phyloP scores from a whole-genome alignment of 2,888 invertebrate genomes.

The Erebia palarica region DNA sequence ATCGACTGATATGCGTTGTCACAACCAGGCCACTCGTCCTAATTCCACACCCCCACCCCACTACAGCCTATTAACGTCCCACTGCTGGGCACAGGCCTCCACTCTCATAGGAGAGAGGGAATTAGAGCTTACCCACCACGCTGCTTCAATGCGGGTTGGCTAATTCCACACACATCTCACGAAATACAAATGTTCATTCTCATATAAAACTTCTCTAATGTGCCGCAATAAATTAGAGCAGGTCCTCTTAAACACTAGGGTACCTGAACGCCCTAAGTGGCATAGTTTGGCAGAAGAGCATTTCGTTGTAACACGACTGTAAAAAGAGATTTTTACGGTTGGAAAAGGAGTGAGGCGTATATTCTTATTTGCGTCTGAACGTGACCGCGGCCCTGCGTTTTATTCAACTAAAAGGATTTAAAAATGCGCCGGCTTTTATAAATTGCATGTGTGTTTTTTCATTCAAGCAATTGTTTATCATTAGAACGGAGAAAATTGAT shows the following conservation, averaged over 20 bases:
- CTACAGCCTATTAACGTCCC: no score
- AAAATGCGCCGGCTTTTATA: constrained; percentile 33
- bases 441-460: constrained; percentile 22
- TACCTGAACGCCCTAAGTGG: constrained; percentile 53
- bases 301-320: constrained; percentile 72
- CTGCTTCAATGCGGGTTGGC: no score
- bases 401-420: constrained; percentile 57
- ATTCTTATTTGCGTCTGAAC: constrained; percentile 67
- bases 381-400: constrained; percentile 69
- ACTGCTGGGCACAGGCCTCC: no score
- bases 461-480: not conserved
- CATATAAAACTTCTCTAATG: constrained; percentile 13
- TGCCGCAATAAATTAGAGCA: constrained; percentile 2
- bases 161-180: not conserved
- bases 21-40: not conserved
- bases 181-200: constrained; percentile 5
- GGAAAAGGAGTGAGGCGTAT: constrained; percentile 52
- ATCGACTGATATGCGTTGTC: no score
- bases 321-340: constrained; percentile 76
- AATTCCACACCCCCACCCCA: no score
- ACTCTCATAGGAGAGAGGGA: no score
- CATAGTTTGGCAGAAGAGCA: constrained; percentile 63
- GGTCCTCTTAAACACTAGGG: constrained; percentile 21
- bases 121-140: no score
- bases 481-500: constrained; percentile 1